Percentiles rank a stretch among this genome's conserved stretches.
Conservation (phyloP, 2,888 invertebrate species). For the Argynnis bischoffii region DNA sequence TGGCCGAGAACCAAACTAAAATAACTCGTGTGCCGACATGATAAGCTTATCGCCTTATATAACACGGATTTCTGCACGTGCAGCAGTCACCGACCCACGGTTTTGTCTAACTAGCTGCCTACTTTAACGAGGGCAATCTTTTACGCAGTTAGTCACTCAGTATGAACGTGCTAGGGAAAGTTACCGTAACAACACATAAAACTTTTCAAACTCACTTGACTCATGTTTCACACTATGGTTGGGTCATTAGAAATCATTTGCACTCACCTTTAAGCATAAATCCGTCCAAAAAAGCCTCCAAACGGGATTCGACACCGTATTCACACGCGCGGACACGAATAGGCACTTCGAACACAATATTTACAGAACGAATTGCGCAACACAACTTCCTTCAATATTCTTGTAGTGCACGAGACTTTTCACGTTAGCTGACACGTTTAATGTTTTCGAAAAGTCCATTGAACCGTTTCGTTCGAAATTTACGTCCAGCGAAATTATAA, state of each 20-base stretch:
- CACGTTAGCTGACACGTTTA: slow-evolving; percentile 70
- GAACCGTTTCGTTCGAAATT: slow-evolving; percentile 82
- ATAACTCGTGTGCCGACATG: slow-evolving; percentile 52
- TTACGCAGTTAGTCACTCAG: slow-evolving; percentile 44
- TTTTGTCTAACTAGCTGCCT: slow-evolving; percentile 21
- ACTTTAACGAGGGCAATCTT: slow-evolving; percentile 30
- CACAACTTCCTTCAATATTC: slow-evolving; percentile 68
- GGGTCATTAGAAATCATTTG: background rate
- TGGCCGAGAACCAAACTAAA: slow-evolving; percentile 46
- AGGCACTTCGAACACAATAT: slow-evolving; percentile 72
- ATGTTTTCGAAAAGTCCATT: slow-evolving; percentile 81
- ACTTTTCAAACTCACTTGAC: slow-evolving; percentile 11
- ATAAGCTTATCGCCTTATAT: slow-evolving; percentile 68
- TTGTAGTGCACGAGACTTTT: slow-evolving; percentile 67
- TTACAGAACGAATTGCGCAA: slow-evolving; percentile 64
- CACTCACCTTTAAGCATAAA: slow-evolving; percentile 71
- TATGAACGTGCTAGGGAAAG: slow-evolving; percentile 35
- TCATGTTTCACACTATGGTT: background rate
- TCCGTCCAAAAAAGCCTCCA: slow-evolving; percentile 62
- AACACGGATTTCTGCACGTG: slow-evolving; percentile 57
- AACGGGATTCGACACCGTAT: slow-evolving; percentile 71
- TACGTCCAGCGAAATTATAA: slow-evolving; percentile 82
- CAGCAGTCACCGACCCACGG: slow-evolving; percentile 45
- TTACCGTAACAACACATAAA: slow-evolving; percentile 19
- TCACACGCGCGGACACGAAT: slow-evolving; percentile 75